Evolutionary conservation across 2,113 vertebrate species (phyloP).

Genomic region (Psephotus haematonotus): DNA sequence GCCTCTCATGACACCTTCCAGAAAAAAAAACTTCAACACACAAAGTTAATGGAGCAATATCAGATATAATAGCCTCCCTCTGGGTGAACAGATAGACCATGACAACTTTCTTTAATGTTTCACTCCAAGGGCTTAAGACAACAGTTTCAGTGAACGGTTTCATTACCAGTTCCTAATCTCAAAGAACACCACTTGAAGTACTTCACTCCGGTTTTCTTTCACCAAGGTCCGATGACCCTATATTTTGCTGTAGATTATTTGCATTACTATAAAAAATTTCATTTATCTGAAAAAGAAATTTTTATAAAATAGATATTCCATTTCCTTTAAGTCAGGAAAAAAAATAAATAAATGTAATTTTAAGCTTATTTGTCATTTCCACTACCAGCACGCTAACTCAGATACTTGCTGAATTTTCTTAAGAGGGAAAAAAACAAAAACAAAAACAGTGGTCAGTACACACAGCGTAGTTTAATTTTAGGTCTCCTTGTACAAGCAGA

Average conservation of each 20-base stretch:
- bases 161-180: background rate
- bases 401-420: background rate
- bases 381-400: background rate
- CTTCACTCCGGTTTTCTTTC: background rate
- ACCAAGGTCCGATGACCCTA: background rate
- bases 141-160: background rate
- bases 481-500: background rate
- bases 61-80: background rate
- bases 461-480: background rate
- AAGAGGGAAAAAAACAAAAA: background rate
- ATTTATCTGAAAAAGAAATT: background rate
- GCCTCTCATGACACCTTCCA: background rate
- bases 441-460: background rate
- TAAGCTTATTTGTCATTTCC: background rate
- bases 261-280: background rate
- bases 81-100: background rate
- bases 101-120: background rate
- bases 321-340: background rate
- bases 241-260: background rate
- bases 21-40: background rate
- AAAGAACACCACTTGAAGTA: background rate
- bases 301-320: background rate
- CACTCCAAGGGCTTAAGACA: background rate
- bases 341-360: background rate
- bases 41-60: background rate